Base-by-base conservation (phyloP, 2,888 invertebrate species). In the Hyalella azteca region DNA sequence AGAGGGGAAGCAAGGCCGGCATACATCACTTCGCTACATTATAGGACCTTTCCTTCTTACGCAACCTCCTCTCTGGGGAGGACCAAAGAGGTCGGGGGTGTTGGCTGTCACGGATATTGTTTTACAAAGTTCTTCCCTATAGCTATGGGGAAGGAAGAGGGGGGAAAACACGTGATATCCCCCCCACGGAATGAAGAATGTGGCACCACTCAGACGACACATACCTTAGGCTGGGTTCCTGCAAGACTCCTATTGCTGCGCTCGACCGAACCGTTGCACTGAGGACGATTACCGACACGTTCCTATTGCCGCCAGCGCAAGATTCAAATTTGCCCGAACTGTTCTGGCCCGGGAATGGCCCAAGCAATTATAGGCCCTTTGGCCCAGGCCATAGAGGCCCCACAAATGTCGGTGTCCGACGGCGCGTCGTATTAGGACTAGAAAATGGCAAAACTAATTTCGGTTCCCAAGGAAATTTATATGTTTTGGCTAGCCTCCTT, bases 121-220 rank as follows among this genome's bases (percentile, higher is more conserved):
- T 59, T 59, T 59, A 59, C 59, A 59, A 59, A 59, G 59, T 59
- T 59, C 59, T 59, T 59, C 59, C 59, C 59, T n/a, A 59, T 59
- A 59, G 59, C 59, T 32, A 59, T 59, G 59, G 59, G 59, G 50
- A 50, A n/a, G 50, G 7, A n/a, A 11, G 59, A 32, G 26, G 5
- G 26, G 59, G 22, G 59, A 0, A 15, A 32, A 9, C 13, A 4
- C 5, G 29, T 15, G 9, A 9, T 15, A 11, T 45, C 45, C 9
- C 45, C 45, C 45, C 45, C 45, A 45, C 5, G 5, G 32, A 13
- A 59, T 59, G 59, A 59, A 22, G 22, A 59, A 59, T 29, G 59
- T 26, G 59, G 11, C 15, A n/a, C n/a, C n/a, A n/a, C n/a, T n/a
- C n/a, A n/a, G n/a, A n/a, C n/a, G n/a, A n/a, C n/a, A 15, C 45